phyloP scores from a whole-genome alignment of 64 coral and sea anemone genomes.

The Montipora capricornis region DNA sequence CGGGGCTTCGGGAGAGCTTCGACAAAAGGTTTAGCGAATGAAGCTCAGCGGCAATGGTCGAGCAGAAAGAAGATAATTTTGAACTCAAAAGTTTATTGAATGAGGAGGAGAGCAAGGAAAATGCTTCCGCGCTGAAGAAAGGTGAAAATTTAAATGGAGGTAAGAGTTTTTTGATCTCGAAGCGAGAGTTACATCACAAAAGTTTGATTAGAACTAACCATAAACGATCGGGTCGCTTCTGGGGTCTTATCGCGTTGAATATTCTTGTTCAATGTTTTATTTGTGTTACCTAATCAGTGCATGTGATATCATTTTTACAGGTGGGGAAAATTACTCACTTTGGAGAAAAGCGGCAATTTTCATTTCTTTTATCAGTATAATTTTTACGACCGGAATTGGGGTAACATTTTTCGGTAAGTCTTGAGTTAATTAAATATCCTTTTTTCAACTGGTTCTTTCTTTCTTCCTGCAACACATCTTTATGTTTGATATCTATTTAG shows the following conservation, averaged over 20 bases:
- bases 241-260: no score
- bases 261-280: neutral
- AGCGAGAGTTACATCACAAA: no score
- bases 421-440: neutral
- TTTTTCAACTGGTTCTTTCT: no score
- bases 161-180: neutral
- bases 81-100: conserved; percentile 2
- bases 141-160: neutral
- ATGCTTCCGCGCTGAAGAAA: neutral
- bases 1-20: neutral
- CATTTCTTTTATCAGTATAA: conserved; percentile 41
- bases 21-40: neutral
- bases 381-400: conserved; percentile 55
- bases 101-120: neutral
- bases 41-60: neutral
- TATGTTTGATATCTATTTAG: no score
- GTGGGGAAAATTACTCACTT: conserved; percentile 1
- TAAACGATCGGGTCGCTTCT: no score
- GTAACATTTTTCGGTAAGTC: conserved; percentile 62
- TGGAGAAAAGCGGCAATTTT: conserved; percentile 61
- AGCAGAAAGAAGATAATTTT: neutral
- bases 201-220: no score
- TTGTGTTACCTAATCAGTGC: neutral
- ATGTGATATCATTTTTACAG: neutral
- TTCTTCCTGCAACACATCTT: no score